Base-by-base conservation (phyloP, 2,797 vertebrate species). In the Babyrousa celebensis region DNA sequence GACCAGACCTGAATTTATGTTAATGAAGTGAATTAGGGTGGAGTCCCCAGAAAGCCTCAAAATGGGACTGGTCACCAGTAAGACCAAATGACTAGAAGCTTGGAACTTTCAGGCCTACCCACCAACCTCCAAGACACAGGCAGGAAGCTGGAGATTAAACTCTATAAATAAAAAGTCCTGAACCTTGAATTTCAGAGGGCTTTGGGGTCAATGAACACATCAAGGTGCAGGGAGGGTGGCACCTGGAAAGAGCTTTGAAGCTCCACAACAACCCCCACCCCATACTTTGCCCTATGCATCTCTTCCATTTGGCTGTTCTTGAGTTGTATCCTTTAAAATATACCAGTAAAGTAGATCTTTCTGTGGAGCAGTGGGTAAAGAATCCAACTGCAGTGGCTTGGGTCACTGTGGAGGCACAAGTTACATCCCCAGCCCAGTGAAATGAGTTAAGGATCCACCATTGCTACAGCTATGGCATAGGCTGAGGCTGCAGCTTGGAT, bases 311-410 rank as follows among this genome's bases (percentile, higher is more conserved):
- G 17, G 67, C 74, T 74, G 23, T 62, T 91, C n/a, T 18, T 40
- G 11, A 87, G n/a, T 18, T 87, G 71, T 48, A 40, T 74, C 75
- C 82, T 91, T 95, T 77, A 18, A 23, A 85, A 89, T 40, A 94
- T 40, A 52, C 21, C 56, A 15, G 62, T 77, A 85, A 94, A 85
- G 43, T 48, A 48, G 43, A 48, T 48, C 43, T 10, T 48, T 5
- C 43, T 48, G 43, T 48, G 43, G 43, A 7, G 43, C 43, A 48
- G 43, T 48, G 43, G 43, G 43, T 48, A 7, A 48, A 48, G 9
- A 48, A 48, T 48, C 43, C 43, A 48, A 10, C 43, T 48, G 43
- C 6, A 48, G 43, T 6, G 43, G 43, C 43, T 48, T 48, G 43
- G 43, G 43, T 48, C 43, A 10, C 43, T 48, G 43, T 48, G 43